phyloP scores from a whole-genome alignment of 2,888 invertebrate genomes.

The Sinopyrophorus schimmeli region DNA sequence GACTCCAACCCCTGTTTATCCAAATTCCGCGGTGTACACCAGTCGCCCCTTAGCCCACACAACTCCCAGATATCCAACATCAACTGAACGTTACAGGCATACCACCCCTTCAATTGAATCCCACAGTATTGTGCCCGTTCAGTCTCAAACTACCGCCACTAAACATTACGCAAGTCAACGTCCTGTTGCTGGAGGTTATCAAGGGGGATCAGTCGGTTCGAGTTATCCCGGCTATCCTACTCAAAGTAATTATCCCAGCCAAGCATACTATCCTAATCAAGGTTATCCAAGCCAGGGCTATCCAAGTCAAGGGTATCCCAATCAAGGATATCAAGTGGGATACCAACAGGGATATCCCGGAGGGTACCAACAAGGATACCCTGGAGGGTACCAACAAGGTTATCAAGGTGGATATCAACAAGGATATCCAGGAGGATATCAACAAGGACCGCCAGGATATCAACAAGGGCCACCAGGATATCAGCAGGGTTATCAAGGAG shows the following conservation, averaged over 20 bases:
- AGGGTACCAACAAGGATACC: slow-evolving; percentile 27
- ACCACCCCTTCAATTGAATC: slow-evolving; percentile 26
- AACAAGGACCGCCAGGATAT: slow-evolving; percentile 9
- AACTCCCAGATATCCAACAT: slow-evolving; percentile 42
- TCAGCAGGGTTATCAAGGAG: slow-evolving; percentile 6
- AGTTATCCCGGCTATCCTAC: slow-evolving; percentile 43
- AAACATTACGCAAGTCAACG: slow-evolving; percentile 28
- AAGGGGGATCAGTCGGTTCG: slow-evolving; percentile 48
- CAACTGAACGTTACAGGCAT: slow-evolving; percentile 47
- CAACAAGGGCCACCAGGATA: no score
- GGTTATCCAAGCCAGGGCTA: slow-evolving; percentile 31
- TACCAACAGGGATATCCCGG: slow-evolving; percentile 25
- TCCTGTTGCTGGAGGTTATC: slow-evolving; percentile 44
- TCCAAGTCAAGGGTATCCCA: slow-evolving; percentile 38
- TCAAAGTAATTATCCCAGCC: slow-evolving; percentile 24
- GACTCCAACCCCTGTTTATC: no score
- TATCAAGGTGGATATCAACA: slow-evolving; percentile 16
- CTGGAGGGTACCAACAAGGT: slow-evolving; percentile 3
- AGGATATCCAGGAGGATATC: slow-evolving; percentile 25
- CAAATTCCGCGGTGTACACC: no score
- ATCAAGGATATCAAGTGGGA: slow-evolving; percentile 26
- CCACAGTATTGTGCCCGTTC: slow-evolving; percentile 32
- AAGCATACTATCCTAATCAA: slow-evolving; percentile 37
- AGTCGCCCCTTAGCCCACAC: background rate
- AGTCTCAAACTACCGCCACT: no score